These are phyloP conservation scores for Erethizon dorsatum DNA, from an alignment of 2,797 vertebrate species.

Conservation along the genomic window DNA sequence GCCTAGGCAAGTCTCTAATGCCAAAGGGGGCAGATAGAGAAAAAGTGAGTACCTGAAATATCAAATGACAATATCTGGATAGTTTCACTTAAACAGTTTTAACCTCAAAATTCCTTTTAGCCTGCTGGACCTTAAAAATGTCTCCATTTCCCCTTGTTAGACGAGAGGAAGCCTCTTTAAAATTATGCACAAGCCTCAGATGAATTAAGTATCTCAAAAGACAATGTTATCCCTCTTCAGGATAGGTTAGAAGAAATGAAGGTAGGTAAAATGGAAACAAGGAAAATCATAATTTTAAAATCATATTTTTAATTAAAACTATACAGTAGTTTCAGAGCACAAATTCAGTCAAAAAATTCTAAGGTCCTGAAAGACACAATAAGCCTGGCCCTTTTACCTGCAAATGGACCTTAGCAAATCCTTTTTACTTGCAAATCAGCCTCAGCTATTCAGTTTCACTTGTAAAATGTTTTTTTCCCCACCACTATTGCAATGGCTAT, in stretches of 20 bases:
- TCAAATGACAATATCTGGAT: not conserved
- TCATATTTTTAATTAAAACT: not conserved
- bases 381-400: not conserved
- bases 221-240: not conserved
- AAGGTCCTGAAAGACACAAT: not conserved
- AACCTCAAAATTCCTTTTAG: not conserved
- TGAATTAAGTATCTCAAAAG: not conserved
- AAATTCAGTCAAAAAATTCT: not conserved
- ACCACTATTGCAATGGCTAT: not conserved
- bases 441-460: not conserved
- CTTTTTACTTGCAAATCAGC: not conserved
- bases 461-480: not conserved
- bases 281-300: not conserved
- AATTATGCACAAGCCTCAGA: not conserved
- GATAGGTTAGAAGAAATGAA: not conserved
- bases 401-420: not conserved
- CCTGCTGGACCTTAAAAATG: not conserved
- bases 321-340: not conserved
- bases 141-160: not conserved
- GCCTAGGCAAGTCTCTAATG: not conserved
- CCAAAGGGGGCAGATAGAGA: not conserved
- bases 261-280: not conserved
- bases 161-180: not conserved
- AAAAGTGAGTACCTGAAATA: not conserved
- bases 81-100: not conserved